phyloP scores from a whole-genome alignment of 2,113 vertebrate species.

The Corythornis cristatus region DNA sequence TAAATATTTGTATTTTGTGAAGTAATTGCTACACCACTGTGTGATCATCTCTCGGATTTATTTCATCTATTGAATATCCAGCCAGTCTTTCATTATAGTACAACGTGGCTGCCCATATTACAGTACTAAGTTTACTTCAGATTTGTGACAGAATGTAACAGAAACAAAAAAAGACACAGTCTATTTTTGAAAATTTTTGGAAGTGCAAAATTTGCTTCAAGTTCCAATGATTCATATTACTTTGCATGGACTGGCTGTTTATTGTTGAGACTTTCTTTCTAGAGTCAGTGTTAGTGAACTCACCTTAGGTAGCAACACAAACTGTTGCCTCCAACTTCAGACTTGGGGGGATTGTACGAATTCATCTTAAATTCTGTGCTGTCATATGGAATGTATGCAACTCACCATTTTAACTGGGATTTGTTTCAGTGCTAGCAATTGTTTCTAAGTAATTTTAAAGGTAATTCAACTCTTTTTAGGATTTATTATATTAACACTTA shows the following conservation, averaged over 20 bases:
- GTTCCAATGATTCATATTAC: background rate
- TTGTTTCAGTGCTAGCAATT: background rate
- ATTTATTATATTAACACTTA: background rate
- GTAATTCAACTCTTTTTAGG: background rate
- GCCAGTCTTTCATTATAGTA: background rate
- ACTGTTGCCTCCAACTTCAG: background rate
- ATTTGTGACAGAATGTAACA: background rate
- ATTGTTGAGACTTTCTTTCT: background rate
- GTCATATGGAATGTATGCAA: accelerated
- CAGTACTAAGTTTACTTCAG: background rate
- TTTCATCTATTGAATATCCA: background rate
- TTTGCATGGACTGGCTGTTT: background rate
- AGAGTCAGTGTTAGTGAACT: background rate
- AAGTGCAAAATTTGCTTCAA: background rate
- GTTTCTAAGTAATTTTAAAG: background rate
- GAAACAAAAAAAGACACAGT: background rate
- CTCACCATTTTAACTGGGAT: background rate
- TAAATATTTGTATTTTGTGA: background rate
- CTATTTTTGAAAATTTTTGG: background rate
- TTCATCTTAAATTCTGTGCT: background rate
- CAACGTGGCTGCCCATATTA: accelerated
- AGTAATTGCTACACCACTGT: background rate
- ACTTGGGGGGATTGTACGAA: background rate
- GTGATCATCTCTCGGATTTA: background rate
- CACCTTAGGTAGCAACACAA: background rate